phyloP scores from a whole-genome alignment of 1,140 invertebrate species.

The Portunus trituberculatus region DNA sequence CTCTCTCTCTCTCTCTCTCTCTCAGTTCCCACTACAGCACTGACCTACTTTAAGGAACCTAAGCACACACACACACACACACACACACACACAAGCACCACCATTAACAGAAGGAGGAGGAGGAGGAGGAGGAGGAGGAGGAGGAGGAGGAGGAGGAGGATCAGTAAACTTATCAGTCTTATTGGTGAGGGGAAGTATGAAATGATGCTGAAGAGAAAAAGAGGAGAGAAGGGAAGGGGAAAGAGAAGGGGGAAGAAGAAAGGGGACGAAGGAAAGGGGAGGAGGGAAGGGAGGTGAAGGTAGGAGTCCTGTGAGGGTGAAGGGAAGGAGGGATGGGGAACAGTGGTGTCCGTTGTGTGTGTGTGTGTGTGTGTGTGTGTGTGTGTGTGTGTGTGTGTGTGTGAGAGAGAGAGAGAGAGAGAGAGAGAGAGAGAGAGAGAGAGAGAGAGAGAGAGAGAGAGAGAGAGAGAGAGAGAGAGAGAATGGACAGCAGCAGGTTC shows the following conservation, averaged over 20 bases:
- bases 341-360: neutral
- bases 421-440: slow-evolving; percentile 36
- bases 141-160: neutral
- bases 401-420: neutral
- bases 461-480: neutral
- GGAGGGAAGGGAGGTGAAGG: no score
- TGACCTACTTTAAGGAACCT: no score
- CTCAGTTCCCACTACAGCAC: no score
- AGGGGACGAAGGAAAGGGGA: neutral
- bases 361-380: neutral
- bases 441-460: slow-evolving; percentile 9
- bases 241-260: neutral
- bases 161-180: no score
- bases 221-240: neutral
- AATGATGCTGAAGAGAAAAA: neutral
- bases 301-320: no score
- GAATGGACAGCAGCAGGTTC: no score
- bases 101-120: no score
- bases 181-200: neutral
- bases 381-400: no score
- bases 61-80: no score
- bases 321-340: neutral
- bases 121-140: neutral
- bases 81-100: no score
- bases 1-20: no score